Percentiles rank a stretch among this genome's conserved stretches.
Conservation (phyloP, 2,113 vertebrate species). For the Laticauda colubrina region DNA sequence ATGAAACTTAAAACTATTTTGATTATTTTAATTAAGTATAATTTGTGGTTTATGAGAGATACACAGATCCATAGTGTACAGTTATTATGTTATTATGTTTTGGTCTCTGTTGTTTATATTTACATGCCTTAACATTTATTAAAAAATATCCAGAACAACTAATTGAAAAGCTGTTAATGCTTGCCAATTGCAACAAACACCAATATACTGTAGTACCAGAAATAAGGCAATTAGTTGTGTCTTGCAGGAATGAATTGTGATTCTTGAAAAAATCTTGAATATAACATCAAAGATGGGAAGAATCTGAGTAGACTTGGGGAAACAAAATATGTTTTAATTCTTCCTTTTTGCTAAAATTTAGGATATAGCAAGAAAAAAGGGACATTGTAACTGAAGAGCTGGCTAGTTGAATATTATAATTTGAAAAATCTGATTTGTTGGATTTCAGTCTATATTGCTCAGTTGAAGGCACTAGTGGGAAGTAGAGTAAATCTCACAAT, state of each 20-base stretch:
- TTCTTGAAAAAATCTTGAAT: background rate
- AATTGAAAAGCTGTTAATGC: background rate
- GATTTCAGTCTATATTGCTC: background rate
- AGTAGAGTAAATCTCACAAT: background rate
- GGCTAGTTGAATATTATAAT: background rate
- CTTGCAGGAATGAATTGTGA: background rate
- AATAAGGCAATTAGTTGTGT: background rate
- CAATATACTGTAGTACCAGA: background rate
- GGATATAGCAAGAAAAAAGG: background rate
- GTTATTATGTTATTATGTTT: background rate
- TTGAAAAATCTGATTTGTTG: background rate
- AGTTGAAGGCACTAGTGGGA: background rate
- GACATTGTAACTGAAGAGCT: background rate
- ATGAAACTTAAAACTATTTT: conserved; percentile 29
- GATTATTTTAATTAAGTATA: conserved; percentile 27
- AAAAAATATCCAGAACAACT: background rate
- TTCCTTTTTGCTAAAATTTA: background rate
- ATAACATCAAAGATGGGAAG: background rate
- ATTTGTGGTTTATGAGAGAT: conserved; percentile 25
- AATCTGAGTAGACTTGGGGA: background rate
- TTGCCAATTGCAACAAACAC: background rate
- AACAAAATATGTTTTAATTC: background rate
- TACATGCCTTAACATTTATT: conserved; percentile 18
- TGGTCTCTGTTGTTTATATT: conserved; percentile 22
- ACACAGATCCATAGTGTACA: background rate